Base-by-base conservation (phyloP, 2,888 invertebrate genomes). In the Diarsia mendica region DNA sequence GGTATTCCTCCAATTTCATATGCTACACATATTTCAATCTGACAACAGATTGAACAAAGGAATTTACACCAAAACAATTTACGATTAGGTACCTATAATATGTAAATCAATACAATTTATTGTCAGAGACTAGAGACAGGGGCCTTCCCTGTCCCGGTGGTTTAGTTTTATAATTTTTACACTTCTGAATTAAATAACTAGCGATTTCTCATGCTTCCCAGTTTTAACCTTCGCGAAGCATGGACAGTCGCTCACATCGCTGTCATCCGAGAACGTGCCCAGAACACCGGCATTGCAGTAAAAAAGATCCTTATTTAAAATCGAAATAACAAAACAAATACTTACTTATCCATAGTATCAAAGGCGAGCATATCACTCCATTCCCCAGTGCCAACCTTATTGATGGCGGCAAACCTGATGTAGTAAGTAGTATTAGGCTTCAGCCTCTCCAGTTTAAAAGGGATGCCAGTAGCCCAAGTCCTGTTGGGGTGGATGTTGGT, bases 321-420 rank as follows among this genome's bases (percentile, higher is more conserved):
- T 5, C 0, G 2, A 23, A 55, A 5, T 4, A 65, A 53, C 1
- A 60, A 60, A n/a, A 48, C 18, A 69, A 13, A 49, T 20, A 90
- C 94, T 93, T 90, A 96, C 96, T 93, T 95, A 68, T 94, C 93
- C 51, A 92, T 89, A 1, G 96, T 96, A 11, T 74, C 80, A 84
- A 96, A 95, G 23, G 81, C 71, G 10, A 90, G 61, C 28, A 72
- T 78, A 2, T 91, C 88, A 53, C 91, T 92, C 93, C 93, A 95
- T 3, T 81, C 77, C 0, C 96, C 94, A 9, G 85, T 77, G 0
- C 96, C 95, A 8, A 95, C 95, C 63, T 89, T 89, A 69, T 96
- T 96, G 15, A 93, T 87, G 0, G 95, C 95, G 15, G 95, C 94
- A 74, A 96, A 95, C 72, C 85, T 93, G 4, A 95, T 89, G 18